Evolutionary conservation across 1,140 invertebrate genomes (phyloP).

Genomic region (Oryctes rhinoceros): DNA sequence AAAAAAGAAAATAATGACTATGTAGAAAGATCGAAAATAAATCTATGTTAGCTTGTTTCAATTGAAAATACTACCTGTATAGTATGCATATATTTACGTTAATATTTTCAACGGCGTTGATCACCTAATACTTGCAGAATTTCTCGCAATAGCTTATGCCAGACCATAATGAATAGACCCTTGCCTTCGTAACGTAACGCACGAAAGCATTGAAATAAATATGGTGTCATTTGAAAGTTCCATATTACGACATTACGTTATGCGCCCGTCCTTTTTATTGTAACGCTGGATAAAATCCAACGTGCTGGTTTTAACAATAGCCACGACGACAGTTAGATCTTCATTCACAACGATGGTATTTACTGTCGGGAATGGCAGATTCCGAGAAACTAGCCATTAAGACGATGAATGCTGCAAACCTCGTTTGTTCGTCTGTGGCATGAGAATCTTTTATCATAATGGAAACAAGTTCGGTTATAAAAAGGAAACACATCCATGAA

Average conservation of each 20-base stretch:
- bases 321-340: background rate
- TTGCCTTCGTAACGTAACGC: background rate
- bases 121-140: background rate
- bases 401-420: no score
- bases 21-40: no score
- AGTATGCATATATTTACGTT: background rate
- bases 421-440: no score
- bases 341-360: background rate
- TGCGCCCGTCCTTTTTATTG: conserved; percentile 14
- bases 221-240: conserved; percentile 5
- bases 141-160: background rate
- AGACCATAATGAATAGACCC: conserved; percentile 1
- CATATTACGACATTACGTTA: background rate
- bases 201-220: background rate
- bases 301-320: conserved; percentile 1
- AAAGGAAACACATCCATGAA: no score
- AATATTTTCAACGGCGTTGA: background rate
- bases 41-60: background rate
- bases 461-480: no score
- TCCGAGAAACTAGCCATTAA: background rate
- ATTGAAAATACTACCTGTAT: background rate
- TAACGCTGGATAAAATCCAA: conserved; percentile 21
- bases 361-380: background rate
- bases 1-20: no score
- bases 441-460: no score